Evolutionary conservation across 2,888 invertebrate genomes (phyloP), one percentile per base, ranked within the genome.

Genomic region (Celastrina argiolus): DNA sequence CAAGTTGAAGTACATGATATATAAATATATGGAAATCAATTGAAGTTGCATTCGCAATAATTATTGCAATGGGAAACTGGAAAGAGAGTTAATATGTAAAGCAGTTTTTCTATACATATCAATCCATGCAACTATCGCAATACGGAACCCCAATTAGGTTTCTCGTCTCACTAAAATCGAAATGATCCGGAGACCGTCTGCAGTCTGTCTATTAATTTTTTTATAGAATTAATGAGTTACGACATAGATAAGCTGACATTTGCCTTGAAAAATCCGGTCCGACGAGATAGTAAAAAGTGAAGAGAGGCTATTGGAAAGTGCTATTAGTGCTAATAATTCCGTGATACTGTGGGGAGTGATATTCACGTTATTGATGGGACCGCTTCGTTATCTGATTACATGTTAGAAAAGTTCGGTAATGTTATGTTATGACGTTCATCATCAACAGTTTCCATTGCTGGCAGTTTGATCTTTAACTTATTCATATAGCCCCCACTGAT

Each of bases 201-300:
- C n/a, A 51, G 26, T 51, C 22, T 51, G 22, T 51, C 5, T 31
- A 3, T 14, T 34, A 36, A 28, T 18, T 51, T 12, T 14, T 56
- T 58, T 42, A 26, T 26, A 63, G 22, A 28, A 1, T 39, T 14
- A 51, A 12, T 66, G 67, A 67, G 69, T 71, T 66, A 69, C 65
- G 42, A 67, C 68, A 67, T 65, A 67, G 67, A 56, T 67, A 65
- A 28, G 69, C 69, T 74, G 75, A 75, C 75, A 74, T 75, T 75
- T 70, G 73, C 75, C 74, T 74, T 74, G 75, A 74, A 69, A 68
- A 69, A 64, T 72, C 72, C 68, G 61, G 74, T 69, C 63, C 14
- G 26, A 66, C 73, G 39, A 65, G 31, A 68, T 59, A 14, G 58
- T 42, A 34, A 66, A 42, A 66, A 59, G 58, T 66, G 31, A 31